Conservation (phyloP, 2,113 vertebrate species). For the Myodes glareolus region DNA sequence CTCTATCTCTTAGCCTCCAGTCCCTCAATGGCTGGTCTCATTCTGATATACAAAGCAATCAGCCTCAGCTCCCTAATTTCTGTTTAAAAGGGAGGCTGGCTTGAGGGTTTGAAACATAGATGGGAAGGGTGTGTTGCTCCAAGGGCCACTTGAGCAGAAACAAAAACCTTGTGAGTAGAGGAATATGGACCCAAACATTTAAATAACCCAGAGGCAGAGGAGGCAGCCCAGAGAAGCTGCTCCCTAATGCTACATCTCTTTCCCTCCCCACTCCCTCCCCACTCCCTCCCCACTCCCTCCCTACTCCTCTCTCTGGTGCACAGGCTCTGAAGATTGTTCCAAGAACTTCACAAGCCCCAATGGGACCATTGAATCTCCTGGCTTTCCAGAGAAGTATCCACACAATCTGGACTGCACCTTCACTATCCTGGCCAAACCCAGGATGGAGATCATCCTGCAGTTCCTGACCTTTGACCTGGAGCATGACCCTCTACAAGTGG, state of each 20-base stretch:
- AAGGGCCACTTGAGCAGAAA: constrained; percentile 72
- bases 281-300: not conserved
- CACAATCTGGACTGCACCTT: constrained; percentile 98
- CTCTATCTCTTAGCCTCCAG: not conserved
- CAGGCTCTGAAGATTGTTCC: constrained; percentile 98
- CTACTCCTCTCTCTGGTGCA: constrained; percentile 52
- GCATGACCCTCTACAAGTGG: constrained; percentile 94
- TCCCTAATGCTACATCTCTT: not conserved
- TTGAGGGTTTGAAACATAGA: constrained; percentile 50
- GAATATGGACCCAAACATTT: constrained; percentile 49
- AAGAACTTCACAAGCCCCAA: constrained; percentile 95
- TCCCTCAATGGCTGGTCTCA: not conserved
- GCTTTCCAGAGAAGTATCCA: constrained; percentile 98
- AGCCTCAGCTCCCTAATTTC: not conserved
- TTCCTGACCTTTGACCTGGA: constrained; percentile 98
- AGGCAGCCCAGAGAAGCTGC: constrained; percentile 17
- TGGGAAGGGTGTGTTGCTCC: constrained; percentile 49
- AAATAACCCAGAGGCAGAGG: constrained; percentile 18
- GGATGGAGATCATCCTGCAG: constrained; percentile 96
- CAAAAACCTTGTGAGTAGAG: constrained; percentile 49
- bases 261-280: not conserved
- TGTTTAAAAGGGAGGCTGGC: not conserved
- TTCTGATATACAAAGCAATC: not conserved
- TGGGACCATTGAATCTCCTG: constrained; percentile 96
- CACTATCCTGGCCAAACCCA: constrained; percentile 95